Conservation (phyloP, 1,140 invertebrate genomes). For the Medauroidea extradentata region DNA sequence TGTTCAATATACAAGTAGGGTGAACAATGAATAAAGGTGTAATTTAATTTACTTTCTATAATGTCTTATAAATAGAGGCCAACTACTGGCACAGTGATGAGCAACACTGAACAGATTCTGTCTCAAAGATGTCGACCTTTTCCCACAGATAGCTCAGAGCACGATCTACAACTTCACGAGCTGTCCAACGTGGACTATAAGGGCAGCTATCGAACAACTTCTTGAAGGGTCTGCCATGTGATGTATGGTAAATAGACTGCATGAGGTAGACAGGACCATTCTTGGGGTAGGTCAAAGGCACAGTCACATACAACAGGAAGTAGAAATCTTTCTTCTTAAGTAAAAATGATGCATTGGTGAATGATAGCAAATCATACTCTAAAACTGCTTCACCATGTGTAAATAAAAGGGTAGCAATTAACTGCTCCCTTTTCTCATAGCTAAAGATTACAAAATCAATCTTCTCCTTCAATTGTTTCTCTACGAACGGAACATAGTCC, state of each 20-base stretch:
- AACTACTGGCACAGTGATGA: no score
- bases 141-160: background rate
- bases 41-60: no score
- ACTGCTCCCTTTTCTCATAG: constrained; percentile 33
- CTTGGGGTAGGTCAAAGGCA: constrained; percentile 31
- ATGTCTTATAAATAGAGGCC: no score
- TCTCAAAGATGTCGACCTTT: constrained; percentile 10
- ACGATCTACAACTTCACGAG: constrained; percentile 7
- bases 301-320: constrained; percentile 31
- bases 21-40: no score
- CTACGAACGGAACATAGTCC: constrained; percentile 53
- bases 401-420: constrained; percentile 28
- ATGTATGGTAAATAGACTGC: constrained; percentile 30
- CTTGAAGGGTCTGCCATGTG: constrained; percentile 24
- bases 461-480: constrained; percentile 46
- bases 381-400: constrained; percentile 28
- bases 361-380: constrained; percentile 36
- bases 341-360: constrained; percentile 30
- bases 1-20: no score
- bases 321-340: constrained; percentile 30
- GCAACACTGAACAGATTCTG: constrained; percentile 4
- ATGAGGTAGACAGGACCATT: constrained; percentile 31
- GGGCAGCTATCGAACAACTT: constrained; percentile 25
- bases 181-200: constrained; percentile 9
- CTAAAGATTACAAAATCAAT: constrained; percentile 25